Percentiles rank a stretch among this genome's conserved stretches.
phyloP scores from a whole-genome alignment of 2,113 vertebrate genomes.

The Campylomormyrus tamandua region DNA sequence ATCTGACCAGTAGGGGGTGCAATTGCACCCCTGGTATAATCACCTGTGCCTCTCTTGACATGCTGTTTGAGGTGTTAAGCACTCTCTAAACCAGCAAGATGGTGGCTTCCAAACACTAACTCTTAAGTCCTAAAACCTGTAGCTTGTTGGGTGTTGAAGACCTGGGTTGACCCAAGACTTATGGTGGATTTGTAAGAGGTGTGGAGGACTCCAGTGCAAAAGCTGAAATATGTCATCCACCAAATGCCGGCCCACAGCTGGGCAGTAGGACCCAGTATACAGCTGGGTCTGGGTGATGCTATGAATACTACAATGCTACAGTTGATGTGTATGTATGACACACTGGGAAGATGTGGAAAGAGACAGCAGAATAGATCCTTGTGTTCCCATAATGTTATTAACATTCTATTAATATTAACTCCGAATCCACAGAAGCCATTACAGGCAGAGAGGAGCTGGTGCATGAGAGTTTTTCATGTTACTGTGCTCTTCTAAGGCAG shows the following conservation, averaged over 20 bases:
- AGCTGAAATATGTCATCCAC: not conserved
- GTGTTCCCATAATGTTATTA: constrained; percentile 12
- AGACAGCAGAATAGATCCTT: constrained; percentile 15
- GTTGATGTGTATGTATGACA: not conserved
- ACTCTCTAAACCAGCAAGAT: not conserved
- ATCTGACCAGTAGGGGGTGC: not conserved
- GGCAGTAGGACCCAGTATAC: not conserved
- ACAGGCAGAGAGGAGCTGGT: not conserved
- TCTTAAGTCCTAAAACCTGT: not conserved
- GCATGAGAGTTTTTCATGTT: not conserved
- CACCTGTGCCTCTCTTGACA: not conserved
- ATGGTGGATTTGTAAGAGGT: not conserved
- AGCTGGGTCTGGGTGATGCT: not conserved
- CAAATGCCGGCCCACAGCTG: not conserved
- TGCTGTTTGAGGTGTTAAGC: not conserved
- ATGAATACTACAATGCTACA: not conserved
- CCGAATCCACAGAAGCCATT: constrained; percentile 24
- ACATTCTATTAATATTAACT: constrained; percentile 32
- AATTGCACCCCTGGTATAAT: not conserved
- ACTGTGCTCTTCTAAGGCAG: not conserved
- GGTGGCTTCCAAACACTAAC: not conserved
- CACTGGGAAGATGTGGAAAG: not conserved
- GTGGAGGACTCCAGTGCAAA: not conserved
- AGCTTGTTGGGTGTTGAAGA: not conserved
- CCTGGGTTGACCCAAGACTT: not conserved